Evolutionary conservation across 92 coral and sea anemone species (phyloP), one percentile per base, ranked within the genome.

Genomic region (Ricordea florida): DNA sequence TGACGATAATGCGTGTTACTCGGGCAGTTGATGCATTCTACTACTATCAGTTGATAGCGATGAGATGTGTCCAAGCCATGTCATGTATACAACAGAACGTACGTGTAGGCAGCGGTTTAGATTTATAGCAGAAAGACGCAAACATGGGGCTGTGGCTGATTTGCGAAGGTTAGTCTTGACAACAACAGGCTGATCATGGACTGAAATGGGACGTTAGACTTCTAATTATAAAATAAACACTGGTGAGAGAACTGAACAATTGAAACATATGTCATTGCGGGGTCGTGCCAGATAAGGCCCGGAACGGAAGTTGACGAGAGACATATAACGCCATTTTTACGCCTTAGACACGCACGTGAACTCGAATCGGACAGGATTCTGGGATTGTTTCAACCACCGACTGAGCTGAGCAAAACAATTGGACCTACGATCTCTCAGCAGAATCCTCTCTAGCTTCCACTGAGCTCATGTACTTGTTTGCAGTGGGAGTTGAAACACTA

Each of bases 251-350:
- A 85, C 70, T 76, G 36, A 63, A 46, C 69, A 69, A 68, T 72
- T 70, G 75, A 69, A n/a, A 40, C 75, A 60, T 33, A 80, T 68
- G 90, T 78, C 80, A 84, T 45, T 23, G n/a, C 38, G 63, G 60
- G 91, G 91, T 80, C 87, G 66, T 42, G 74, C 36, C 63, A 38
- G 91, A 86, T 80, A 86, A 80, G 87, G 51, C n/a, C n/a, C n/a
- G n/a, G 37, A 72, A 30, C 86, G 87, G 91, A 86, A 86, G 73
- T 72, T 74, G 74, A 56, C 41, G 60, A 73, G 42, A 68, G 75
- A 68, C 36, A 50, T 52, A 32, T 33, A 13, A 29, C 16, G 31
- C 21, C 23, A 21, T 52, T 10, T 18, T 5, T 18, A 21, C 37
- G 20, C 60, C 77, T 26, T 59, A 73, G 58, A 57, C 70, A 58